A percentile compares a stretch with the other conserved stretches of the same genome.
Evolutionary conservation across 2,113 vertebrate species (phyloP).

Genomic region (Pogonocichla stellata): DNA sequence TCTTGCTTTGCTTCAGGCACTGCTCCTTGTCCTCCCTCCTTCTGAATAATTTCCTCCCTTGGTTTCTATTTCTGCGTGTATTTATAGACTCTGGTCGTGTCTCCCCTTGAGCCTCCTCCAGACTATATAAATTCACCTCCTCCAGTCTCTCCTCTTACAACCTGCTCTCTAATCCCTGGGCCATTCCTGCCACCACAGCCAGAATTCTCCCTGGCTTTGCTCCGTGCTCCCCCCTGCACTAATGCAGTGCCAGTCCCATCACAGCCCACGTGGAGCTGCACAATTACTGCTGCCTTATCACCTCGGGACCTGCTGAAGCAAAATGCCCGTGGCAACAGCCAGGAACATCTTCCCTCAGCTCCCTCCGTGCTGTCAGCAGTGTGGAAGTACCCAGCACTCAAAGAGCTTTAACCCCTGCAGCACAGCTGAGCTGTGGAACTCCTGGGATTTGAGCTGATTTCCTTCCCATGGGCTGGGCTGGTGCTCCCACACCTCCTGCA

Average conservation of each 20-base stretch:
- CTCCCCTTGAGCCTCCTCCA: constrained; percentile 60
- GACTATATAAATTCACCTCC: constrained; percentile 32
- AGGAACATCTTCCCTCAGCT: constrained; percentile 9
- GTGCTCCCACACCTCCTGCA: not conserved
- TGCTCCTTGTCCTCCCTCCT: not conserved
- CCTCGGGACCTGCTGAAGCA: not conserved
- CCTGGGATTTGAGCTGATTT: not conserved
- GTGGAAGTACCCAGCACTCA: not conserved
- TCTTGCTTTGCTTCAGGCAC: not conserved
- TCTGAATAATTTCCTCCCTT: constrained; percentile 23
- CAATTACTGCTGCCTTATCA: not conserved
- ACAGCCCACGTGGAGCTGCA: not conserved
- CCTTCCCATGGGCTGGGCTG: not conserved
- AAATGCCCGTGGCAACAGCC: constrained; percentile 9
- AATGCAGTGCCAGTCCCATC: not conserved
- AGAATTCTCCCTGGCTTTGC: not conserved
- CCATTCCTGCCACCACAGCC: not conserved
- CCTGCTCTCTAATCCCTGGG: not conserved
- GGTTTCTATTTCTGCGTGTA: not conserved
- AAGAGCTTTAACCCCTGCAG: not conserved
- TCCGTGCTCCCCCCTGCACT: accelerated
- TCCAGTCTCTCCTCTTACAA: not conserved
- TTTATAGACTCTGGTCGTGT: constrained; percentile 50
- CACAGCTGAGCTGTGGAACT: not conserved
- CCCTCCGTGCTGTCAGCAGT: not conserved